These are phyloP conservation scores for Uropetala carovei DNA, from an alignment of 2,888 invertebrate species.

Conservation along the genomic window DNA sequence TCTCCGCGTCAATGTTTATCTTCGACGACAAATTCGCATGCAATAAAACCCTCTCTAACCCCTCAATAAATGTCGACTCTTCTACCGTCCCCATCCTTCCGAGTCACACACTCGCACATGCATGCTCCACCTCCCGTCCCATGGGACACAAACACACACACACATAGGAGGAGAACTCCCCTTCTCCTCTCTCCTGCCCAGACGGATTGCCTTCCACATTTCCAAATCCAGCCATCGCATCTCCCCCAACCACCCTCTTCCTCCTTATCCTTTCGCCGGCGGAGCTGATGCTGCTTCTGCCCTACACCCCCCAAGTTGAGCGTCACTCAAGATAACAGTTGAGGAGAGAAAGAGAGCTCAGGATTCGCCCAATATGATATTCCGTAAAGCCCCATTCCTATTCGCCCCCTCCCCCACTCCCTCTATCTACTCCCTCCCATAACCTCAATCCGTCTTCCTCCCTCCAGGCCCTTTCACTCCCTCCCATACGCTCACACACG, in stretches of 20 bases:
- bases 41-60: background rate
- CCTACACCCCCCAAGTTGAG: background rate
- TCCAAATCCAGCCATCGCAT: background rate
- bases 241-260: background rate
- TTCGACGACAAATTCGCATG: slow-evolving; percentile 9
- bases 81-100: background rate
- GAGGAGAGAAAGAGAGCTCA: background rate
- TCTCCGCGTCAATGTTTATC: slow-evolving; percentile 9
- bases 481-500: too few species aligned
- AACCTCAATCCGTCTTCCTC: too few species aligned
- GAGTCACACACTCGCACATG: too few species aligned
- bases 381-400: background rate
- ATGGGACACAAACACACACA: background rate
- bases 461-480: too few species aligned
- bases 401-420: too few species aligned
- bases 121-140: background rate
- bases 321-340: slow-evolving; percentile 45
- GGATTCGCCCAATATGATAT: slow-evolving; percentile 19
- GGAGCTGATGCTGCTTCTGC: background rate
- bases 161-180: background rate
- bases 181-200: background rate
- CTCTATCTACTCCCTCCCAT: too few species aligned
- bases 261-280: slow-evolving; percentile 41
- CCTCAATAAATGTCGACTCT: slow-evolving; percentile 15
- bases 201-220: background rate